Percentiles rank a stretch among this genome's conserved stretches.
Conservation (phyloP, 2,888 invertebrate species). For the Dryadula phaetusa region DNA sequence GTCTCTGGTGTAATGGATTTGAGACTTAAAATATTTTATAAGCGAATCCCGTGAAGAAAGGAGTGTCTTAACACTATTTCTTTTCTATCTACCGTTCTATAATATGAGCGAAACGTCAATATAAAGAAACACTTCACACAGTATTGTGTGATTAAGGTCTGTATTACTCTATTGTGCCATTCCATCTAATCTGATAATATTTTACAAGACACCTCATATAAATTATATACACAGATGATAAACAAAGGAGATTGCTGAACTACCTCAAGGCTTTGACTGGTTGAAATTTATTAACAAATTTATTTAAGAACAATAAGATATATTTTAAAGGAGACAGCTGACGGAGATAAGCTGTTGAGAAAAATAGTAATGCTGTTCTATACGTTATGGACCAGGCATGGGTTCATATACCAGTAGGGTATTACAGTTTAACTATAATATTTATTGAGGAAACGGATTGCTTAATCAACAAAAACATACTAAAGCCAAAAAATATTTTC, state of each 20-base stretch:
- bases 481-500: too few relatives aligned
- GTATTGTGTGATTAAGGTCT: slow-evolving; percentile 1
- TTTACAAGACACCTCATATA: slow-evolving; percentile 54
- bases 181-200: slow-evolving; percentile 36
- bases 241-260: slow-evolving; percentile 60
- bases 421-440: too few relatives aligned
- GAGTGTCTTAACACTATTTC: too few relatives aligned
- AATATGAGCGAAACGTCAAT: background rate
- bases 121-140: background rate
- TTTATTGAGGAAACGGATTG: too few relatives aligned
- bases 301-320: slow-evolving; percentile 79
- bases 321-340: slow-evolving; percentile 79
- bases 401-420: too few relatives aligned
- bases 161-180: slow-evolving; percentile 22
- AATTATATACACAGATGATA: slow-evolving; percentile 67
- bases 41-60: too few relatives aligned
- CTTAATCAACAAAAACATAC: too few relatives aligned
- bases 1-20: too few relatives aligned
- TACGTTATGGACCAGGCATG: too few relatives aligned
- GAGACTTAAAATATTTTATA: too few relatives aligned
- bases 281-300: slow-evolving; percentile 77
- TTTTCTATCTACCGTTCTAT: too few relatives aligned
- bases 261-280: slow-evolving; percentile 69
- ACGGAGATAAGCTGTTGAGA: slow-evolving; percentile 67
- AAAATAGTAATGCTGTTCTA: slow-evolving; percentile 58